Evolutionary conservation across 2,113 vertebrate genomes (phyloP), one percentile per base, ranked within the genome.

Genomic region (Cochlearius cochlearius): DNA sequence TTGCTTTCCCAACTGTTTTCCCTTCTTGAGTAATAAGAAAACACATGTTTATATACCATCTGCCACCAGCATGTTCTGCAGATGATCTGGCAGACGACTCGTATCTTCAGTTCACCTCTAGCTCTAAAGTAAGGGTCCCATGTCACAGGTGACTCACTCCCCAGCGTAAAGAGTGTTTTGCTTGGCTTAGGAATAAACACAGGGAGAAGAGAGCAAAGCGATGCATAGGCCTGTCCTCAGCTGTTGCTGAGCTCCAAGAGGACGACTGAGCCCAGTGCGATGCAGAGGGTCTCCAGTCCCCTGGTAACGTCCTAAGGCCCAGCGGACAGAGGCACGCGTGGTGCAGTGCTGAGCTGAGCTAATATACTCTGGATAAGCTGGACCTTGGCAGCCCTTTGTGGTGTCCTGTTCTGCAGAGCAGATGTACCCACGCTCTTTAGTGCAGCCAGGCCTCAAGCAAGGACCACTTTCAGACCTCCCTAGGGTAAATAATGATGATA

Each of bases 1-100:
- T 95, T 91, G 83, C 68, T 93, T 93, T 92, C 93, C 91, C 88
- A 92, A 95, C 78, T 91, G 66, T 93, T 94, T 97, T 96, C 80
- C 72, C 77, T 96, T 95, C 93, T 95, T 94, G 86, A 88, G 81
- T 92, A 96, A 97, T 90, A 94, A 60, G 66, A 89, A 92, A 95
- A 84, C 86, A 88, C 72, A 78, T 92, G 53, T 95, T 96, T 94
- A 86, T 90, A 63, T 97, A 91, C 62, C 74, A 69, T 95, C 93
- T 96, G 96, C 78, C 63, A 92, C 71, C 81, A 93, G 96, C 86
- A 69, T 94, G 93, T 71, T 97, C 75, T 86, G 59, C 95, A 96
- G 94, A 95, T 94, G 89, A 95, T 81, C 74, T 95, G 91, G 71
- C 47, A 96, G 69, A 62, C 58, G 66, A 62, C 58, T 91, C 14